Evolutionary conservation across 1,140 invertebrate species (phyloP).

Genomic region (Hyphantria cunea): DNA sequence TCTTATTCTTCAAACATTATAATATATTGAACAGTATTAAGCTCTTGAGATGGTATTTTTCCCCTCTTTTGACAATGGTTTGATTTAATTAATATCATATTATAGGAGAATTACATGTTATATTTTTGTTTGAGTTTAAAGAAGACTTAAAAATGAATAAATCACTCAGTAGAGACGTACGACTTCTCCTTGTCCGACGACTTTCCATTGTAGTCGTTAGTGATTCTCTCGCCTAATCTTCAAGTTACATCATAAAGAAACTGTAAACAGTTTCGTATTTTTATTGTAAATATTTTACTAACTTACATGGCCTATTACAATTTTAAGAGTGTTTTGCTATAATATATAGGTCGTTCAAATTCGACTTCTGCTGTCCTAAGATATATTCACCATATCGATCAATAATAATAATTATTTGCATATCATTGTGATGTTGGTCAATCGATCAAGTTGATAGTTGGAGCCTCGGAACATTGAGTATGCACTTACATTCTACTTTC

Average conservation of each 20-base stretch:
- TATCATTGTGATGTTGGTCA: conserved; percentile 38
- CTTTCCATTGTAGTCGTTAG: conserved; percentile 62
- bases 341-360: conserved; percentile 56
- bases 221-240: conserved; percentile 74
- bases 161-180: neutral
- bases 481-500: conserved; percentile 34
- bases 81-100: too few relatives aligned
- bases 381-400: conserved; percentile 45
- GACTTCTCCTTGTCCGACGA: conserved; percentile 28
- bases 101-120: too few relatives aligned
- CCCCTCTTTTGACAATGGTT: too few relatives aligned
- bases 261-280: conserved; percentile 66
- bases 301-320: conserved; percentile 71
- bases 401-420: conserved; percentile 45
- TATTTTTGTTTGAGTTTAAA: too few relatives aligned
- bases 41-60: too few relatives aligned
- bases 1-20: too few relatives aligned
- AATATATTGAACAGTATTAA: too few relatives aligned
- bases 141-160: neutral
- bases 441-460: conserved; percentile 21
- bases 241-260: conserved; percentile 66
- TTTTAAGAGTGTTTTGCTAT: conserved; percentile 70
- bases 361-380: conserved; percentile 59
- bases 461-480: conserved; percentile 17
- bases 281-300: conserved; percentile 78